Conservation (phyloP, 1,140 invertebrate species). For the Calosoma granatense region DNA sequence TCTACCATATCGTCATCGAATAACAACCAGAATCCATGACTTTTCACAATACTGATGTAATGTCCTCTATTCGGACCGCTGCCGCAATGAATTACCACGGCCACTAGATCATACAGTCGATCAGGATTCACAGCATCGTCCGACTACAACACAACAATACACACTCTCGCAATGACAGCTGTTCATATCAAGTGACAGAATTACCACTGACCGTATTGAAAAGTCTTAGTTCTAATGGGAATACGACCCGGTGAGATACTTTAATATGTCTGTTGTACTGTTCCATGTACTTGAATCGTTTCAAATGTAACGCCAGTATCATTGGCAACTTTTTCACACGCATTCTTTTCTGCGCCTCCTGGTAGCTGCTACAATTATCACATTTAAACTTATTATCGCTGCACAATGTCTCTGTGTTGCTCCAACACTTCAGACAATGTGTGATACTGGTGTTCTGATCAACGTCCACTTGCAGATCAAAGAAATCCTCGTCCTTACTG, state of each 20-base stretch:
- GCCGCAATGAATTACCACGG: constrained; percentile 98
- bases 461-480: constrained; percentile 98
- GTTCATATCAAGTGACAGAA: constrained; percentile 10
- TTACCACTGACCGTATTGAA: constrained; percentile 84
- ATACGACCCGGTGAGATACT: constrained; percentile 97
- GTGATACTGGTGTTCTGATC: constrained; percentile 99
- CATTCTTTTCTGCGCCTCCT: constrained; percentile 97
- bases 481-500: constrained; percentile 99
- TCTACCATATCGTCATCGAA: constrained; percentile 99
- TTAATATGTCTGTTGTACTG: constrained; percentile 98
- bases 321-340: constrained; percentile 96
- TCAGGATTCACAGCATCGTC: constrained; percentile 97
- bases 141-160: constrained; percentile 52
- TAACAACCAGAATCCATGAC: constrained; percentile 96
- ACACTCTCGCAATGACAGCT: constrained; percentile 8
- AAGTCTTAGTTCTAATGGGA: constrained; percentile 92
- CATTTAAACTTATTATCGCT: constrained; percentile 99
- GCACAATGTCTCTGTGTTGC: constrained; percentile 97
- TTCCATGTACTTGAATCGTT: constrained; percentile 99
- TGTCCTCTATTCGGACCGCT: constrained; percentile 97
- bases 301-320: constrained; percentile 94
- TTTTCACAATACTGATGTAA: constrained; percentile 99
- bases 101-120: constrained; percentile 94
- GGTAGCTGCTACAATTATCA: constrained; percentile 98
- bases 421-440: constrained; percentile 95